phyloP scores from a whole-genome alignment of 2,888 invertebrate genomes.

The Dione juno region DNA sequence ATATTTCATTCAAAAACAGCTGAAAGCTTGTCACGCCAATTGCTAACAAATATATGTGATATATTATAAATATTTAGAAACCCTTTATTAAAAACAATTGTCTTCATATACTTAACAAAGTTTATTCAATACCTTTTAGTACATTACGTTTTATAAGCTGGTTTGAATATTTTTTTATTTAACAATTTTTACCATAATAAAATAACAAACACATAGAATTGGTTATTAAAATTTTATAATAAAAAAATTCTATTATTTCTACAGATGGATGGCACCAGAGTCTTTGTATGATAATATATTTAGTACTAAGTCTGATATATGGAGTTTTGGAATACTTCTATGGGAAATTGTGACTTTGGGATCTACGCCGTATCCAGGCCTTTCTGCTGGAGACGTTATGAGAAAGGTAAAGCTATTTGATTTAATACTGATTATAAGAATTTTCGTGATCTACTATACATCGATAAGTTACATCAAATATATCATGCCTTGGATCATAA shows the following conservation, averaged over 20 bases:
- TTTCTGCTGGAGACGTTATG: constrained; percentile 96
- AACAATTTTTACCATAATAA: background rate
- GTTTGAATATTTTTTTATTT: no score
- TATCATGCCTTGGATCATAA: no score
- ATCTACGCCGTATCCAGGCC: constrained; percentile 96
- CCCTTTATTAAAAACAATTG: no score
- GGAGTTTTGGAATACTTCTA: constrained; percentile 97
- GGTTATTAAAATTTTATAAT: background rate
- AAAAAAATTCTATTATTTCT: constrained; percentile 5
- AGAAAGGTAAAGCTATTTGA: constrained; percentile 84
- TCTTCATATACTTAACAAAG: no score
- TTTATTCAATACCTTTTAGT: no score
- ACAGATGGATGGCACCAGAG: constrained; percentile 98
- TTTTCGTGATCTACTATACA: background rate
- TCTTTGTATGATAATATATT: constrained; percentile 97
- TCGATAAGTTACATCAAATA: no score
- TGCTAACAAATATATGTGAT: no score
- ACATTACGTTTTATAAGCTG: no score
- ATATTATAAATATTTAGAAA: no score
- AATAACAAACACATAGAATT: background rate
- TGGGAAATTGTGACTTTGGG: constrained; percentile 98
- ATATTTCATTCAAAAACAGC: no score
- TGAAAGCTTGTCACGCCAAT: no score
- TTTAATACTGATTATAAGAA: background rate
- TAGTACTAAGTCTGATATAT: constrained; percentile 96